Evolutionary conservation across 2,113 vertebrate species (phyloP).

Genomic region (Corythoichthys haematopterus): DNA sequence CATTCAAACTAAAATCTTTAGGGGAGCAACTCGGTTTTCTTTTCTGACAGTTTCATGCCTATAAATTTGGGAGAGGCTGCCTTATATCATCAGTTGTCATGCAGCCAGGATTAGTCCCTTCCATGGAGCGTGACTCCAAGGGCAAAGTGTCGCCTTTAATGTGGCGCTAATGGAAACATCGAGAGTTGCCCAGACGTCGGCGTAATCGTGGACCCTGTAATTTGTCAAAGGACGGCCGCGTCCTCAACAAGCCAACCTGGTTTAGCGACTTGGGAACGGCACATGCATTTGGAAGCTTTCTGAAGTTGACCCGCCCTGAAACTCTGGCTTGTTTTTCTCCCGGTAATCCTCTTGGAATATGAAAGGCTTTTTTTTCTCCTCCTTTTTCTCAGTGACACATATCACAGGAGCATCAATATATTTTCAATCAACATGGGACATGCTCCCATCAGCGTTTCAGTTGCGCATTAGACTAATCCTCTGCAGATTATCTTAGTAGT

Average conservation of each 20-base stretch:
- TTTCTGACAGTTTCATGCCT: neutral
- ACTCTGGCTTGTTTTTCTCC: neutral
- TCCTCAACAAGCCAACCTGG: conserved; percentile 1
- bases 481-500: conserved; percentile 19
- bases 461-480: conserved; percentile 34
- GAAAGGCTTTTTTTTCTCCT: neutral
- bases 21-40: neutral
- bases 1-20: neutral
- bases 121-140: conserved; percentile 56
- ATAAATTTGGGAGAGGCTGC: neutral
- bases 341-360: conserved; percentile 22
- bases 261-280: conserved; percentile 2
- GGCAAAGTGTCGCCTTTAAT: conserved; percentile 37
- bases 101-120: conserved; percentile 45
- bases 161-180: conserved; percentile 24
- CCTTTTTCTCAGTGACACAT: conserved; percentile 11
- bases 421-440: conserved; percentile 13
- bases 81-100: conserved; percentile 37
- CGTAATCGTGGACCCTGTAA: conserved; percentile 2
- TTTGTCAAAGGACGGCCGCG: neutral
- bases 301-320: neutral
- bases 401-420: neutral
- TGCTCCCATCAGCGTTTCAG: conserved; percentile 22
- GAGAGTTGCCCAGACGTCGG: neutral
- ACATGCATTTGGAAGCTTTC: neutral